These are phyloP conservation scores for Monoplex corrugatus DNA, from an alignment of 2,888 invertebrate species.

Conservation along the genomic window DNA sequence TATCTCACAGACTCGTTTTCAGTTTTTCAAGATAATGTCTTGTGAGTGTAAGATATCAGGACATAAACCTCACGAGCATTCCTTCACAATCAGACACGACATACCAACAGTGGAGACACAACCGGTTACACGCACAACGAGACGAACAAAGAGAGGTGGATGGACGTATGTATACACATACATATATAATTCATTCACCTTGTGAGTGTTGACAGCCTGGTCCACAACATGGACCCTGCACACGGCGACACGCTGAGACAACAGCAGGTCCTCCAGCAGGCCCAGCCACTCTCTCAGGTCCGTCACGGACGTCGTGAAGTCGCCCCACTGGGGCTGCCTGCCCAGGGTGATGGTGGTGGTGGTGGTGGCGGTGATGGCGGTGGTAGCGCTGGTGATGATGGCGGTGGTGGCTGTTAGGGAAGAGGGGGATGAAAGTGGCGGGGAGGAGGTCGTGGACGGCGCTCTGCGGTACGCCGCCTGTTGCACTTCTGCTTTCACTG, in stretches of 20 bases:
- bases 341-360: background rate
- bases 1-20: no score
- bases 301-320: slow-evolving; percentile 69
- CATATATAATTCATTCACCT: slow-evolving; percentile 72
- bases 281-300: slow-evolving; percentile 76
- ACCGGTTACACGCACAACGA: no score
- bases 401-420: background rate
- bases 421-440: background rate
- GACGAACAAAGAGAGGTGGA: no score
- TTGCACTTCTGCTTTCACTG: slow-evolving; percentile 36
- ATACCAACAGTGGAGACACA: no score
- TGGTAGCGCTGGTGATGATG: background rate
- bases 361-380: background rate
- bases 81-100: no score
- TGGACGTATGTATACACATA: no score
- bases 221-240: slow-evolving; percentile 77
- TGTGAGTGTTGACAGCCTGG: slow-evolving; percentile 71
- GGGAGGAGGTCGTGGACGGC: background rate
- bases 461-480: background rate
- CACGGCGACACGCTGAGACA: slow-evolving; percentile 74
- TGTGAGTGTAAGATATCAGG: no score
- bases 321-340: slow-evolving; percentile 65
- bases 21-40: no score
- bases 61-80: no score
- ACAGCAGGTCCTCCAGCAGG: slow-evolving; percentile 71